Evolutionary conservation across 2,888 invertebrate species (phyloP), one percentile per base, ranked within the genome.

Genomic region (Brachyopa scutellaris): DNA sequence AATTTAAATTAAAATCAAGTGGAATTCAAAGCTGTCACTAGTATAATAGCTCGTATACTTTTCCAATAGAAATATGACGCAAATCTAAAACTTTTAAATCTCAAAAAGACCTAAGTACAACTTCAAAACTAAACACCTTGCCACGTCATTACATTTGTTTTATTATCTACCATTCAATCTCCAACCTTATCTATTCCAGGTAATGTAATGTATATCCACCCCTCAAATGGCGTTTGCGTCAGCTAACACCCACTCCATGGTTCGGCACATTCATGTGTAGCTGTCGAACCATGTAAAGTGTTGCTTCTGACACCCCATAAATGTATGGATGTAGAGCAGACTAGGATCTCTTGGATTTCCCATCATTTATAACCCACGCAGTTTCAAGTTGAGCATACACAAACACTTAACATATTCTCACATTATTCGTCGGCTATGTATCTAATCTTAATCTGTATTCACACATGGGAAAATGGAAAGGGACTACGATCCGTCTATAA

Each of bases 391-490:
- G 29, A 17, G 29, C 31, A 33, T 51, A 29, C 31, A 31, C 19
- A 51, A 29, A 31, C 51, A 31, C 31, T 53, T 53, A 33, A 53
- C 19, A 11, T 53, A 4, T 5, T 17, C 51, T 5, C 51, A 31
- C 17, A 33, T 33, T n/a, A 9, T 7, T 3, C 19, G 17, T 33
- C 9, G 19, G 3, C 4, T 29, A 15, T 29, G 29, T 49, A 49
- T 49, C 49, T 29, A 9, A 29, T 53, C 33, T 53, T 31, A 17
- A 31, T 53, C 19, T 15, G n/a, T n/a, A n/a, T n/a, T n/a, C n/a
- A n/a, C n/a, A n/a, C n/a, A n/a, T n/a, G n/a, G n/a, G n/a, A n/a
- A n/a, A n/a, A n/a, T n/a, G n/a, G n/a, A n/a, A n/a, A n/a, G n/a
- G n/a, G n/a, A n/a, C n/a, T n/a, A n/a, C n/a, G n/a, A n/a, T n/a